These are phyloP conservation scores for Hypomecis atomaria DNA, from an alignment of 2,888 invertebrate genomes.

Conservation along the genomic window DNA sequence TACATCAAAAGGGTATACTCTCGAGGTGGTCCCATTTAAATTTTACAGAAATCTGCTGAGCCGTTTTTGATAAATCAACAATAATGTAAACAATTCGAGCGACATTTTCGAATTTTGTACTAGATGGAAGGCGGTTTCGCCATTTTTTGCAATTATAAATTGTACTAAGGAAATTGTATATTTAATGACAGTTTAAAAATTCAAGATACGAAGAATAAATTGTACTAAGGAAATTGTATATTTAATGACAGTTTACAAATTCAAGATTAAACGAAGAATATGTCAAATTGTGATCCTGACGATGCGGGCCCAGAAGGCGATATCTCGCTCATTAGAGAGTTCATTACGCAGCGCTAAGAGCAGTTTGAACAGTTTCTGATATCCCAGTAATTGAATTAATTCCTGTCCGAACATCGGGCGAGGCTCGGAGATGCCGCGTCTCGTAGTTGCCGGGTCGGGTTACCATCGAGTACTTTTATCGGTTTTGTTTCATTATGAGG, in stretches of 20 bases:
- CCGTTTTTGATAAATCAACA: too few relatives aligned
- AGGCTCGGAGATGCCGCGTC: conserved; percentile 2
- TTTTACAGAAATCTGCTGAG: too few relatives aligned
- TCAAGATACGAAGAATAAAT: background rate
- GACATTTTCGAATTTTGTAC: too few relatives aligned
- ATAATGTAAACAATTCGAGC: too few relatives aligned
- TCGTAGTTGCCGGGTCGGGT: conserved; percentile 1
- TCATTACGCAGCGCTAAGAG: conserved; percentile 27
- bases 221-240: too few relatives aligned
- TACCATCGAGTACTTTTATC: background rate
- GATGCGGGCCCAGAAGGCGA: background rate
- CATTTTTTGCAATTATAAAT: too few relatives aligned
- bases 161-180: too few relatives aligned
- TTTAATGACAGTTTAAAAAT: too few relatives aligned
- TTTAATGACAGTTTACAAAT: too few relatives aligned
- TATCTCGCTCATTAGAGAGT: conserved; percentile 27
- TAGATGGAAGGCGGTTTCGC: too few relatives aligned
- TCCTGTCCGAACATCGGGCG: conserved; percentile 15
- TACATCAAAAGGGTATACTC: too few relatives aligned
- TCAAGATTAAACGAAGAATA: background rate
- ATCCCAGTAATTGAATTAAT: conserved; percentile 32
- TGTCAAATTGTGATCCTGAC: background rate
- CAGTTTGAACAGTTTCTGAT: conserved; percentile 30
- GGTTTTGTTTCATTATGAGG: background rate
- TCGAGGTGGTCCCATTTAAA: too few relatives aligned